phyloP scores from a whole-genome alignment of 2,113 vertebrate genomes.

The Sphaerodactylus townsendi region DNA sequence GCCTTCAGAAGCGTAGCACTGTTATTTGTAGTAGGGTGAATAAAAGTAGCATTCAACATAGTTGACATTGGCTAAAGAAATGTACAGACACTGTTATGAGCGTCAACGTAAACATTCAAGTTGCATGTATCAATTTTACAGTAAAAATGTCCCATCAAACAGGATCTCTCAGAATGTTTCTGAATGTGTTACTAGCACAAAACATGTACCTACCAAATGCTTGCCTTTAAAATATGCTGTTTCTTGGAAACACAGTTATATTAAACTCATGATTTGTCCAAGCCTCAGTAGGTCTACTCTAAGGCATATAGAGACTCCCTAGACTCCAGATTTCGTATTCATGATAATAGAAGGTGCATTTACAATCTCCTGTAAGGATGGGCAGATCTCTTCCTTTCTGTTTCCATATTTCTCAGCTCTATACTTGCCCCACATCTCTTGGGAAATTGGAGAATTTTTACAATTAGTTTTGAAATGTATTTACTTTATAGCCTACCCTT shows the following conservation, averaged over 20 bases:
- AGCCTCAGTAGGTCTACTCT: background rate
- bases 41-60: constrained; percentile 32
- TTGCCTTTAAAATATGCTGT: constrained; percentile 18
- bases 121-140: constrained; percentile 1
- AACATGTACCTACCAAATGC: background rate
- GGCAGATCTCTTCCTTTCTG: too few relatives aligned
- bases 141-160: constrained; percentile 8
- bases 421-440: too few relatives aligned
- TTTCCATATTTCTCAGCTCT: too few relatives aligned
- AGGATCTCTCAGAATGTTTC: constrained; percentile 14
- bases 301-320: background rate
- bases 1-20: constrained; percentile 18
- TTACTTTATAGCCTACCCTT: too few relatives aligned
- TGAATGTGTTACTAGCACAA: background rate
- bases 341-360: too few relatives aligned
- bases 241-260: background rate
- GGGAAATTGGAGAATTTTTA: too few relatives aligned
- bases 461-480: too few relatives aligned
- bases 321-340: too few relatives aligned
- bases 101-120: background rate
- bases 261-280: too few relatives aligned
- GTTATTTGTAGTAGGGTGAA: constrained; percentile 15
- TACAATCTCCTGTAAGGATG: too few relatives aligned
- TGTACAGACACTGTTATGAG: background rate
- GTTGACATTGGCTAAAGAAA: constrained; percentile 17